Conservation (phyloP, 1,140 invertebrate species). For the Pogonomyrmex barbatus region DNA sequence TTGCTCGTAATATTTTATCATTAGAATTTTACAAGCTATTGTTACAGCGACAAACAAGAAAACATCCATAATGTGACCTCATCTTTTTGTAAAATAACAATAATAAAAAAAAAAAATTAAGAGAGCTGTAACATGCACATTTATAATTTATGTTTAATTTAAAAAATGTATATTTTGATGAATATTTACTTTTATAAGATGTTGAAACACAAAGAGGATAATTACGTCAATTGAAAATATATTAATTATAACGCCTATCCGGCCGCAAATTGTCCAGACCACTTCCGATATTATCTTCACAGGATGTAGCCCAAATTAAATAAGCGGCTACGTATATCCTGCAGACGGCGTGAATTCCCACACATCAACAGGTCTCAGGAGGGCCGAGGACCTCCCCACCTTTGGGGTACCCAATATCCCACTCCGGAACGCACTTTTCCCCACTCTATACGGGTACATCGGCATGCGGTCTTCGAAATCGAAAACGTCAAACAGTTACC, state of each 20-base stretch:
- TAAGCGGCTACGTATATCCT: slow-evolving; percentile 62
- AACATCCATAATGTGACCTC: background rate
- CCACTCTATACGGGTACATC: slow-evolving; percentile 83
- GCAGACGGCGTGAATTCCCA: slow-evolving; percentile 84
- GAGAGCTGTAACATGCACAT: background rate
- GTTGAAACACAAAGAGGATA: background rate
- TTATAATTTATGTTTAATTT: background rate
- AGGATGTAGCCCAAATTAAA: slow-evolving; percentile 66
- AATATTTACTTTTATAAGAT: background rate
- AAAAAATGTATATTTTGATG: too few species aligned
- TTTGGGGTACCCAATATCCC: slow-evolving; percentile 75
- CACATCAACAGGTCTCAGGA: slow-evolving; percentile 86
- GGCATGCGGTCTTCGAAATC: slow-evolving; percentile 85
- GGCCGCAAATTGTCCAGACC: slow-evolving; percentile 19
- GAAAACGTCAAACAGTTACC: slow-evolving; percentile 87
- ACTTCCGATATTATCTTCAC: slow-evolving; percentile 49
- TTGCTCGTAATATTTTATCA: slow-evolving; percentile 10
- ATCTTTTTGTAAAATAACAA: slow-evolving; percentile 1
- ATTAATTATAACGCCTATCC: slow-evolving; percentile 2
- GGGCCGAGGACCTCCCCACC: slow-evolving; percentile 77
- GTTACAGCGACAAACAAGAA: background rate
- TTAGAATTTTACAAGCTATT: slow-evolving; percentile 11
- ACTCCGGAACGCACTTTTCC: slow-evolving; percentile 75
- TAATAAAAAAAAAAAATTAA: background rate
- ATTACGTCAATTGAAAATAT: slow-evolving; percentile 19